These are phyloP conservation scores for Enteromius mattozi DNA, from an alignment of 2,797 vertebrate genomes.

Conservation along the genomic window DNA sequence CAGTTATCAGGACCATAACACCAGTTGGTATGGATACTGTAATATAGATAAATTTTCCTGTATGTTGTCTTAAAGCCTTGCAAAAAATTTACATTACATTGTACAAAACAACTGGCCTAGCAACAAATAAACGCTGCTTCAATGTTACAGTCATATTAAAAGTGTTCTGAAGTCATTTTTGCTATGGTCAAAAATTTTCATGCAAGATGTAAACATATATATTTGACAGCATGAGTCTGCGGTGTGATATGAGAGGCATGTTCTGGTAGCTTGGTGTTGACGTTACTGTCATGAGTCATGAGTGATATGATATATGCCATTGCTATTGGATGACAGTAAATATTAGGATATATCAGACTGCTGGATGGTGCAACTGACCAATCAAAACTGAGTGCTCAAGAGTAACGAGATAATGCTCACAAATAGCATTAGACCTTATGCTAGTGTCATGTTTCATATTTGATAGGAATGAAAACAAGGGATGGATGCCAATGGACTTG, in stretches of 20 bases:
- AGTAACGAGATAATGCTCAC: neutral
- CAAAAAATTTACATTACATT: neutral
- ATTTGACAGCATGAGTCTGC: neutral
- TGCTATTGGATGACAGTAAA: neutral
- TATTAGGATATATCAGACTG: neutral
- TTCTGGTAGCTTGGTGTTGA: neutral
- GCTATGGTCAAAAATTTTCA: neutral
- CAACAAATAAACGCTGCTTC: neutral
- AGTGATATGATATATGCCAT: neutral
- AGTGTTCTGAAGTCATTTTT: neutral
- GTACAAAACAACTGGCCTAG: neutral
- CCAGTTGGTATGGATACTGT: neutral
- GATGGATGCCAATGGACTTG: neutral
- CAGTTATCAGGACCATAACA: neutral
- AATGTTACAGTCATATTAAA: neutral
- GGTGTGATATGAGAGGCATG: neutral
- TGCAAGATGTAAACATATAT: neutral
- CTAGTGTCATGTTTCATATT: neutral
- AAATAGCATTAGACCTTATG: slow-evolving; percentile 5
- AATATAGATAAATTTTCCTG: neutral
- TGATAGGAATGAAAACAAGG: neutral
- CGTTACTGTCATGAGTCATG: neutral
- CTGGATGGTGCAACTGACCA: neutral
- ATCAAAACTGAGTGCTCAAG: neutral
- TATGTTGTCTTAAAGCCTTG: no score